Percentiles rank a stretch among this genome's conserved stretches.
phyloP scores from a whole-genome alignment of 1,140 invertebrate genomes.

The Metaphire vulgaris region DNA sequence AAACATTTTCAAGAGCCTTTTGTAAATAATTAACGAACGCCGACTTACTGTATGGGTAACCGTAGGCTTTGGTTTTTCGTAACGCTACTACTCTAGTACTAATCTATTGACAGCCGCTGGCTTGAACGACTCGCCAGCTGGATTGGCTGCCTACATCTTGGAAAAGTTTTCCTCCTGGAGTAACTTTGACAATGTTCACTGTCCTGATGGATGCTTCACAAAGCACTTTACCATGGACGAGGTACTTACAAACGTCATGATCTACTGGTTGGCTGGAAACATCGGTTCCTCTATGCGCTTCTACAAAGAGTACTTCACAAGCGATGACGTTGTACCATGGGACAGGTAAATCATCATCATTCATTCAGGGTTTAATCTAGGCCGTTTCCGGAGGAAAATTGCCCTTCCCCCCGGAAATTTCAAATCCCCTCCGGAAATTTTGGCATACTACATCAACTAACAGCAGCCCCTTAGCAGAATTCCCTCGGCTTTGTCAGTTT shows the following conservation, averaged over 20 bases:
- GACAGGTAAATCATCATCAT: no score
- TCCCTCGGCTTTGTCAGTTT: no score
- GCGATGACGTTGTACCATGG: constrained; percentile 50
- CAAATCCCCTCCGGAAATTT: no score
- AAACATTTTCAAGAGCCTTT: not conserved
- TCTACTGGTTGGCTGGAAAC: constrained; percentile 73
- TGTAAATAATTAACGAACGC: not conserved
- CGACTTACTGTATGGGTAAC: not conserved
- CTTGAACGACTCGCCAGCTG: constrained; percentile 58
- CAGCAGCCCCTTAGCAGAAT: no score
- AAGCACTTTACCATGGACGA: constrained; percentile 63
- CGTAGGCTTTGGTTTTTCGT: no score
- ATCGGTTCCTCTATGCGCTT: constrained; percentile 70
- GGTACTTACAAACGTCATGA: constrained; percentile 77
- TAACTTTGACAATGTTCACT: constrained; percentile 47
- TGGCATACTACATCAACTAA: no score
- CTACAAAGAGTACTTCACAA: constrained; percentile 62
- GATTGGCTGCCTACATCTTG: constrained; percentile 71
- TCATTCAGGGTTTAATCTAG: no score
- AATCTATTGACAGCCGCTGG: not conserved
- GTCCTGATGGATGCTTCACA: constrained; percentile 65
- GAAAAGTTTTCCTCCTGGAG: constrained; percentile 79
- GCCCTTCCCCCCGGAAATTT: no score
- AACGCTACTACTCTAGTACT: no score
- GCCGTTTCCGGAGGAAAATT: no score